Conservation (phyloP, 2,113 vertebrate genomes). For the Rhipidura dahli region DNA sequence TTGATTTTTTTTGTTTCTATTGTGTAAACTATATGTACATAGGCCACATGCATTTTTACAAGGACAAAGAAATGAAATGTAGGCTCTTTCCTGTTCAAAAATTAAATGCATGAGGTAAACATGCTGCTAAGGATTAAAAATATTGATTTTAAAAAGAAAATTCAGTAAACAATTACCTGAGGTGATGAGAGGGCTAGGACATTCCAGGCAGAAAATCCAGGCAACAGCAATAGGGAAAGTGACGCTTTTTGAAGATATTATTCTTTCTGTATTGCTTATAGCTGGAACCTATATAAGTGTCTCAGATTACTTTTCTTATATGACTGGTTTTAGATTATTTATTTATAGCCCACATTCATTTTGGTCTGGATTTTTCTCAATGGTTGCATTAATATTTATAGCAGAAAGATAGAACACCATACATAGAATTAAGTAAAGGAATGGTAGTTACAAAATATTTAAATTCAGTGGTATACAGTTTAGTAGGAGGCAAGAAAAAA, state of each 20-base stretch:
- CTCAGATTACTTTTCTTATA: background rate
- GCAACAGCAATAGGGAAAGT: background rate
- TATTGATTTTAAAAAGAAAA: background rate
- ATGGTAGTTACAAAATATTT: rapidly evolving
- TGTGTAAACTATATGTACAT: background rate
- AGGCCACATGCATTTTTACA: background rate
- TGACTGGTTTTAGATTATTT: background rate
- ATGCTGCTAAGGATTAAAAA: background rate
- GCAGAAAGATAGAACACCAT: background rate
- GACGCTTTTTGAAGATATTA: background rate
- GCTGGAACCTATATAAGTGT: background rate
- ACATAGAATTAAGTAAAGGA: background rate
- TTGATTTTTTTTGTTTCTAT: background rate
- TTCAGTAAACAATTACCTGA: background rate
- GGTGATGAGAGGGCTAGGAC: background rate
- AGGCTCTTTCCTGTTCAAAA: background rate
- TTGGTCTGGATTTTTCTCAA: background rate
- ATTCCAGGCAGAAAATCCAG: background rate
- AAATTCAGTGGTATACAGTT: background rate
- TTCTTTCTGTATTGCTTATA: background rate
- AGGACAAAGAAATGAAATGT: background rate
- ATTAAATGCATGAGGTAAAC: background rate
- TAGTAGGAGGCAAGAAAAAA: background rate
- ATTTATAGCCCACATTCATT: background rate
- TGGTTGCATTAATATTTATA: background rate